phyloP scores from a whole-genome alignment of 2,888 invertebrate genomes.

The Aphodius sticticus region DNA sequence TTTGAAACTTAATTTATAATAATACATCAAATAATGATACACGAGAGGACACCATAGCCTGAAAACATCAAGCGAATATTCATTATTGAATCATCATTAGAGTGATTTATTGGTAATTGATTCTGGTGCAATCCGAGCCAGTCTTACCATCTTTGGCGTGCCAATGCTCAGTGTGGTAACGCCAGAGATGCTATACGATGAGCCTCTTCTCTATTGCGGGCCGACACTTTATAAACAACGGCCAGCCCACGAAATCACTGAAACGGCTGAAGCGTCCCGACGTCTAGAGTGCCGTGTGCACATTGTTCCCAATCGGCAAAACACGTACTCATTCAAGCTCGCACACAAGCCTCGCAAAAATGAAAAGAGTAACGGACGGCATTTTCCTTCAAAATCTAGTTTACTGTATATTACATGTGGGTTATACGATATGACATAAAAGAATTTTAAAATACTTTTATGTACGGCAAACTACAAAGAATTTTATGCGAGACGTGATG shows the following conservation, averaged over 20 bases:
- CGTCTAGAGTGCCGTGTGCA: neutral
- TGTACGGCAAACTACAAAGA: neutral
- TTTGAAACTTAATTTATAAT: too few species aligned
- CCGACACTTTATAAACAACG: conserved; percentile 4
- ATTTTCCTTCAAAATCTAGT: neutral
- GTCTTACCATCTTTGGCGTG: neutral
- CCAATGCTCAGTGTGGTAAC: neutral
- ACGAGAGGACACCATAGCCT: too few species aligned
- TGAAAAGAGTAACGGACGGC: neutral
- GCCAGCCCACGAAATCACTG: neutral
- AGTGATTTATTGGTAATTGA: neutral
- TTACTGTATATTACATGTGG: neutral
- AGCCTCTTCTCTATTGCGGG: neutral
- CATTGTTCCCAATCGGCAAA: neutral
- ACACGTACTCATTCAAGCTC: neutral
- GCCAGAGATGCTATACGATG: neutral
- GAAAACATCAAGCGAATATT: neutral
- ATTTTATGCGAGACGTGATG: neutral
- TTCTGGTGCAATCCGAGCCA: neutral
- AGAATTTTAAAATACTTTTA: neutral
- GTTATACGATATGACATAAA: neutral
- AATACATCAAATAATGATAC: too few species aligned
- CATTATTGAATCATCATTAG: neutral
- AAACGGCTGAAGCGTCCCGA: neutral
- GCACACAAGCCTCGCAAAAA: neutral